Evolutionary conservation across 2,797 vertebrate genomes (phyloP), one percentile per base, ranked within the genome.

Genomic region (Discoglossus pictus): DNA sequence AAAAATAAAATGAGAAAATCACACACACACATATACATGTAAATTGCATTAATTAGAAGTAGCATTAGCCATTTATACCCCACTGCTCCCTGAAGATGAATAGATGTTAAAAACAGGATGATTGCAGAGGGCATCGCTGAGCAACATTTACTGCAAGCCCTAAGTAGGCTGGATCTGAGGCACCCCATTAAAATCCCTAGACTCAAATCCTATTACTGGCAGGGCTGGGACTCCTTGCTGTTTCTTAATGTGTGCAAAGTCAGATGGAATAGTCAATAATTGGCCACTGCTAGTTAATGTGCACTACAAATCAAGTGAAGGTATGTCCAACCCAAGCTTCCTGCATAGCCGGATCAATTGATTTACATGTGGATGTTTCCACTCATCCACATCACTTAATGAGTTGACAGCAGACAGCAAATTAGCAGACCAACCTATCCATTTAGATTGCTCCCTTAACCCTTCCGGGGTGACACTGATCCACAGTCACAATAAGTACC

Each of bases 111-210:
- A 38, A 11, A 1, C n/a, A 17, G n/a, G 60, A 43, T 12, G 24
- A 68, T 52, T 52, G 53, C 74, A 83, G 64, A 81, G 76, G 73
- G 69, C 39, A 79, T 78, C 51, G 67, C 21, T 76, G 63, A 78
- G 56, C 68, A 81, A 75, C 47, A 75, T 79, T 82, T 78, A 74
- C 65, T 77, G 46, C 51, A 72, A 61, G 58, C n/a, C n/a, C n/a
- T n/a, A n/a, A n/a, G 62, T 65, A 2, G 16, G 27, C 76, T 75
- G 68, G 38, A 75, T 74, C 55, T 76, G 74, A 73, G 6, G 0
- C n/a, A 64, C 68, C 34, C 63, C 68, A 79, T 66, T 78, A 68
- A 38, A 73, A 70, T 70, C 73, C 44, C 73, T 54, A 68, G 18
- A 71, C 16, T 65, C 40, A 21, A 68, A 59, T 70, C 50, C 71